These are phyloP conservation scores for Eupithecia exiguata DNA, from an alignment of 2,888 invertebrate species.

Conservation along the genomic window DNA sequence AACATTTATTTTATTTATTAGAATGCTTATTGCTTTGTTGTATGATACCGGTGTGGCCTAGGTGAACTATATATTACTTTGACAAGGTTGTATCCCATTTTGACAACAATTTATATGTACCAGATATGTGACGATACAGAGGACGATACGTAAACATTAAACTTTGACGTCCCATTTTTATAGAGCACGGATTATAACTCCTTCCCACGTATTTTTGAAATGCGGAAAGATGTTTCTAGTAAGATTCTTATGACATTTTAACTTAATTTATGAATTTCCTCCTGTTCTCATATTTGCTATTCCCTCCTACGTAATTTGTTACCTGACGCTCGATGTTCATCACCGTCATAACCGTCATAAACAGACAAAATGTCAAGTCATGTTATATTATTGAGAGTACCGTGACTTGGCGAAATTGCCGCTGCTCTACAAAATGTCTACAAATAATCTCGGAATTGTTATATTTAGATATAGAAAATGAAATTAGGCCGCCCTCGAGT, in stretches of 20 bases:
- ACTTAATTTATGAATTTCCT: neutral
- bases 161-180: neutral
- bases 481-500: neutral
- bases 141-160: too few relatives aligned
- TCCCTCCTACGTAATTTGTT: conserved; percentile 1
- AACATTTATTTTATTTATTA: too few relatives aligned
- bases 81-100: too few relatives aligned
- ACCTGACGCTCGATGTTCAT: neutral
- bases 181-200: neutral
- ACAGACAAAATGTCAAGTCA: conserved; percentile 21
- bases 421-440: neutral
- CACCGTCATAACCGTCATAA: neutral
- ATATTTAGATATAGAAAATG: conserved; percentile 6
- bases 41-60: too few relatives aligned
- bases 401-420: conserved; percentile 12
- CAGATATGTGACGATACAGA: too few relatives aligned
- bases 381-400: conserved; percentile 20
- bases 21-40: too few relatives aligned
- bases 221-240: neutral
- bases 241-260: neutral
- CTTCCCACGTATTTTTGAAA: neutral
- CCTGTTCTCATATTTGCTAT: neutral
- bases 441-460: neutral
- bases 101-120: too few relatives aligned
- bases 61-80: too few relatives aligned